phyloP scores from a whole-genome alignment of 2,797 vertebrate genomes.

The Onychomys arenicola region DNA sequence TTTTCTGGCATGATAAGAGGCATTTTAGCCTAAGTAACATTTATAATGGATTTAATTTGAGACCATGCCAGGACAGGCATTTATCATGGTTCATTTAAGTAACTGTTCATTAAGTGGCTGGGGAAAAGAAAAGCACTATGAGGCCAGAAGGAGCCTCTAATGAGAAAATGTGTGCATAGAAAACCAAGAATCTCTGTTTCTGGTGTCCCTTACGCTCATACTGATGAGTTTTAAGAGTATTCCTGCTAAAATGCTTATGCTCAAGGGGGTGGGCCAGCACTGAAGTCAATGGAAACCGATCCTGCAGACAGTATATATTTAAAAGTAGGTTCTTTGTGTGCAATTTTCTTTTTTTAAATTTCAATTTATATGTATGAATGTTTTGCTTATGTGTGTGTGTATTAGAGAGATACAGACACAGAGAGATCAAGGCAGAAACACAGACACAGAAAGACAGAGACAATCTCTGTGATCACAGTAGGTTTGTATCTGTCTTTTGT shows the following conservation, averaged over 20 bases:
- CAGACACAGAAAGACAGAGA: background rate
- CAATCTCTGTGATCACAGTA: background rate
- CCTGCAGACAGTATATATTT: background rate
- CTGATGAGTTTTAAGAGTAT: background rate
- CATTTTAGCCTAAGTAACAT: constrained; percentile 57
- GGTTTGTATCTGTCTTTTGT: background rate
- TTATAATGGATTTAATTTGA: constrained; percentile 77
- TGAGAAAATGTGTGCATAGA: constrained; percentile 46
- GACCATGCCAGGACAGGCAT: constrained; percentile 59
- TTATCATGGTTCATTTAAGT: constrained; percentile 75
- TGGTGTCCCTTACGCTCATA: background rate
- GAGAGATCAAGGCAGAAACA: background rate
- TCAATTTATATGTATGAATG: background rate
- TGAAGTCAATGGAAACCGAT: constrained; percentile 23
- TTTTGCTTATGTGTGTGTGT: background rate
- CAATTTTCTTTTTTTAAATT: background rate
- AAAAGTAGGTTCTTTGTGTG: background rate
- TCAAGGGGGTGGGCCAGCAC: background rate
- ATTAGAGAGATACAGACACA: background rate
- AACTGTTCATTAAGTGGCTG: constrained; percentile 66
- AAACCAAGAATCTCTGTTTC: constrained; percentile 3
- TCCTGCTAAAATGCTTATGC: background rate
- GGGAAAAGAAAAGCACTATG: constrained; percentile 51
- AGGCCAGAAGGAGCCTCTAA: constrained; percentile 51
- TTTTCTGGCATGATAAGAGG: constrained; percentile 55